Conservation (phyloP, 2,888 invertebrate species). For the Mimumesa dahlbomi region DNA sequence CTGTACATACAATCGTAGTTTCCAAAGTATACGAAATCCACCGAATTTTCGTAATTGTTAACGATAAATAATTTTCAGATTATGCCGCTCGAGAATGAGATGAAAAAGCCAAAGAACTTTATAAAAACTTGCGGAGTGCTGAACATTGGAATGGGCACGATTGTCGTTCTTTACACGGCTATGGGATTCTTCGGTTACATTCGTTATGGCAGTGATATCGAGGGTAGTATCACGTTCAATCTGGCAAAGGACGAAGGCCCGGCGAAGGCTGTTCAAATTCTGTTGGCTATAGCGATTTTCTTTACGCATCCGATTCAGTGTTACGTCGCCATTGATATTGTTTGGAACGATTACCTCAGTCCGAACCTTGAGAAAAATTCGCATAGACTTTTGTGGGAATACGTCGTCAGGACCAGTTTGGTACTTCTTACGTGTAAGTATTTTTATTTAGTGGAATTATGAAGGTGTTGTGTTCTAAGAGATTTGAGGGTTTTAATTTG, state of each 20-base stretch:
- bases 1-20: too few species aligned
- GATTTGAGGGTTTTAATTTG: too few species aligned
- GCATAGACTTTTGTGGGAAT: conserved; percentile 87
- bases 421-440: conserved; percentile 93
- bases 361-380: conserved; percentile 84
- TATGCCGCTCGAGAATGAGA: conserved; percentile 95
- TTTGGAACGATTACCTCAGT: conserved; percentile 91
- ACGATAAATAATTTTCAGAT: conserved; percentile 83
- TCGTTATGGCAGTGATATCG: conserved; percentile 87
- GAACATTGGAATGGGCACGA: conserved; percentile 91
- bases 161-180: conserved; percentile 91
- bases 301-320: conserved; percentile 96
- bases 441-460: too few species aligned
- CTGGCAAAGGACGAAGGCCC: conserved; percentile 85
- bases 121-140: conserved; percentile 91
- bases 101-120: conserved; percentile 93
- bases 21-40: too few species aligned
- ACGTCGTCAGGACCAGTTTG: conserved; percentile 87
- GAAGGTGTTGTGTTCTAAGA: too few species aligned
- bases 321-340: conserved; percentile 96
- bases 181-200: conserved; percentile 96
- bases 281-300: conserved; percentile 91
- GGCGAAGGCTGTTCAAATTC: conserved; percentile 87
- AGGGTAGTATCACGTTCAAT: conserved; percentile 94
- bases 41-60: too few species aligned